Evolutionary conservation across 2,888 invertebrate species (phyloP).

Genomic region (Hypsopygia costalis): DNA sequence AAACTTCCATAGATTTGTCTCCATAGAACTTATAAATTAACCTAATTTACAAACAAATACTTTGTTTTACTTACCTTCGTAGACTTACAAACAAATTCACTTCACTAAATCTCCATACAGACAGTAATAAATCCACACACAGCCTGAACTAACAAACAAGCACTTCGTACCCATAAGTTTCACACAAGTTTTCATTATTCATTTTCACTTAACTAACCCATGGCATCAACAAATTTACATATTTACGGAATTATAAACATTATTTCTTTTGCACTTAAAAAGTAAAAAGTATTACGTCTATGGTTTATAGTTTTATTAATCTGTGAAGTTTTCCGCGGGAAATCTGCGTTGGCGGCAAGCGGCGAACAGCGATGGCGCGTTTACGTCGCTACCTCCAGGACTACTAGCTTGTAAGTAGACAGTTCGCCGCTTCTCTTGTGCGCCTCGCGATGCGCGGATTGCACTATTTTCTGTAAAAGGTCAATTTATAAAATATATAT

Average conservation of each 20-base stretch:
- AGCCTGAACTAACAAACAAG: conserved; percentile 4
- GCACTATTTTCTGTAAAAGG: conserved; percentile 13
- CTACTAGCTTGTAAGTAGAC: conserved; percentile 48
- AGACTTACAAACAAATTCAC: not conserved
- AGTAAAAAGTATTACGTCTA: not conserved
- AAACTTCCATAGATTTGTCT: no score
- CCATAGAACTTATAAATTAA: no score
- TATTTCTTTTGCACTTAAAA: not conserved
- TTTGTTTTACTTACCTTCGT: conserved; percentile 1
- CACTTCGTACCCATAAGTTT: conserved; percentile 16
- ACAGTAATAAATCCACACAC: conserved; percentile 20
- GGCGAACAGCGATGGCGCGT: conserved; percentile 37
- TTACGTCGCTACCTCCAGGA: conserved; percentile 46
- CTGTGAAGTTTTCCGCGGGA: conserved; percentile 63
- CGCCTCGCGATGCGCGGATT: conserved; percentile 60
- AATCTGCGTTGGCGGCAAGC: conserved; percentile 32
- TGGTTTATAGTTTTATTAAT: conserved; percentile 21
- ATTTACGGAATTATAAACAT: conserved; percentile 9
- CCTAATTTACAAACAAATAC: no score
- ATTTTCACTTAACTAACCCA: conserved; percentile 9
- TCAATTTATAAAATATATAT: no score
- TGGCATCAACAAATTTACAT: conserved; percentile 15
- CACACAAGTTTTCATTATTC: conserved; percentile 14
- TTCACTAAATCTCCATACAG: conserved; percentile 1
- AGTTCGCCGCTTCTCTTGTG: conserved; percentile 46